Conservation (phyloP, 2,888 invertebrate genomes). For the Noctua fimbriata region DNA sequence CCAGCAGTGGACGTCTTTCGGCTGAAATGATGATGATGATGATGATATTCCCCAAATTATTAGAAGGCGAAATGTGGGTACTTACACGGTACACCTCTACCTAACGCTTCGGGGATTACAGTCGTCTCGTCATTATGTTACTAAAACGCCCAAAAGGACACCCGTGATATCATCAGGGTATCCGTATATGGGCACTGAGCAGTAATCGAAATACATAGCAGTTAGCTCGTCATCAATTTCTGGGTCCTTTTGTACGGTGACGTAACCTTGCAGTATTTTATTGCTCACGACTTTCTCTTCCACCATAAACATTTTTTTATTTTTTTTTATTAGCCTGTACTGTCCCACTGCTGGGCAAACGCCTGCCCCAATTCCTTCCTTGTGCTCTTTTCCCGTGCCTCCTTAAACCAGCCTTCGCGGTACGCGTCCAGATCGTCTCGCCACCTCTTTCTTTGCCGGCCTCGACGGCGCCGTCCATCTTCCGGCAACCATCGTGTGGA, state of each 20-base stretch:
- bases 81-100: not conserved
- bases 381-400: no score
- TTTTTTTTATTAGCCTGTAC: no score
- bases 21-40: no score
- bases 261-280: slow-evolving; percentile 8
- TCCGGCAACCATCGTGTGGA: no score
- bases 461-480: no score
- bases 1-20: no score
- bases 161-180: slow-evolving; percentile 4
- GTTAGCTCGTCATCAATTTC: slow-evolving; percentile 17
- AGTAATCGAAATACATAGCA: slow-evolving; percentile 30
- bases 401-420: no score
- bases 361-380: no score
- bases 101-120: not conserved
- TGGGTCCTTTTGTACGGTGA: slow-evolving; percentile 7
- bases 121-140: not conserved
- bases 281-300: not conserved
- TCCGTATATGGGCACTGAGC: not conserved
- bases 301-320: no score
- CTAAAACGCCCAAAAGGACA: not conserved
- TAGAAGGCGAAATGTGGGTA: not conserved
- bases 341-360: no score
- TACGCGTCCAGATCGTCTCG: no score
- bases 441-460: no score
- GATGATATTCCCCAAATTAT: slow-evolving; percentile 1